A percentile compares a stretch with the other conserved stretches of the same genome.
Conservation (phyloP, 2,113 vertebrate species). For the Atherinomorus stipes region DNA sequence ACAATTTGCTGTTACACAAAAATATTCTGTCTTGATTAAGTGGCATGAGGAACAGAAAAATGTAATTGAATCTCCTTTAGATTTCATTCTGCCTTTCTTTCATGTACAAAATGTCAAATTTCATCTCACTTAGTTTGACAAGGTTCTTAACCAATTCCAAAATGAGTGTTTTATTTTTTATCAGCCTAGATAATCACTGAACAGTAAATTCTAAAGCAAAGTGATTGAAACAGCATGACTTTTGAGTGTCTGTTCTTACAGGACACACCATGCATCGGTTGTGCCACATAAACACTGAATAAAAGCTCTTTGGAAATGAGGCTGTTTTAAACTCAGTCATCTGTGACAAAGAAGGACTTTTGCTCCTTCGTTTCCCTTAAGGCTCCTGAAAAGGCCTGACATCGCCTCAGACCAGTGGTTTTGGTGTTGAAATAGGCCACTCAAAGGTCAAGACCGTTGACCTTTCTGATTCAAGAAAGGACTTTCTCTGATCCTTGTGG, state of each 20-base stretch:
- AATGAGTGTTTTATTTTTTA: too few species aligned
- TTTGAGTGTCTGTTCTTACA: constrained; percentile 19
- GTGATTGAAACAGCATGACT: constrained; percentile 44
- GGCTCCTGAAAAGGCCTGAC: constrained; percentile 56
- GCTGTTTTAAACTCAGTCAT: constrained; percentile 50
- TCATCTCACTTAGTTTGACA: background rate
- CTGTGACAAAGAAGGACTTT: constrained; percentile 60
- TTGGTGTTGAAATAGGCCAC: constrained; percentile 72
- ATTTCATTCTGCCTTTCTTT: background rate
- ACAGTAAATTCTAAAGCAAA: constrained; percentile 36
- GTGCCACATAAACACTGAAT: constrained; percentile 52
- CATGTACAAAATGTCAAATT: background rate
- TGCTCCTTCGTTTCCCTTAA: constrained; percentile 51
- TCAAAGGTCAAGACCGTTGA: constrained; percentile 64
- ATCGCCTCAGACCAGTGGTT: constrained; percentile 49
- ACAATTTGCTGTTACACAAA: background rate
- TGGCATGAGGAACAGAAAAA: background rate
- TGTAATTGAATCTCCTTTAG: background rate
- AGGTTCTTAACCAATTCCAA: background rate
- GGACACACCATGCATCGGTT: constrained; percentile 37
- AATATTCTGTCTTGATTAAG: constrained; percentile 17
- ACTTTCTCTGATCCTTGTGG: constrained; percentile 54
- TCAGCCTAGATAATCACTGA: too few species aligned
- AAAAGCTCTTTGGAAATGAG: constrained; percentile 47
- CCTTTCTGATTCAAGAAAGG: constrained; percentile 35